phyloP scores from a whole-genome alignment of 2,797 vertebrate genomes.

The Cirrhinus molitorella region DNA sequence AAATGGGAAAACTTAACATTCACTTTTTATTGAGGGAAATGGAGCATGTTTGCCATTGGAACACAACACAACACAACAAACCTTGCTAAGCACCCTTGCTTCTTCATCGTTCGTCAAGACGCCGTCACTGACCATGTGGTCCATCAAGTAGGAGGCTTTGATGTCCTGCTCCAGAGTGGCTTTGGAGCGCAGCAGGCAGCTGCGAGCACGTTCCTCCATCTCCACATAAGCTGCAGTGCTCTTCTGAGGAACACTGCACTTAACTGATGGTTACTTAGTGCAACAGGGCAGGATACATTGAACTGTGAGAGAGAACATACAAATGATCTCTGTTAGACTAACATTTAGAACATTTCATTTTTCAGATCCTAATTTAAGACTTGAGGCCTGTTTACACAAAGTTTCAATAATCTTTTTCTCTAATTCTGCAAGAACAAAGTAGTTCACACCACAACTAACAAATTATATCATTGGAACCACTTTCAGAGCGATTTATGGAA shows the following conservation, averaged over 20 bases:
- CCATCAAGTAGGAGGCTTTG: constrained; percentile 91
- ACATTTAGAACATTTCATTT: background rate
- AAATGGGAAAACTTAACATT: background rate
- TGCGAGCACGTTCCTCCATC: constrained; percentile 89
- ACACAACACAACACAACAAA: constrained; percentile 70
- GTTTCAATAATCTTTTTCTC: background rate
- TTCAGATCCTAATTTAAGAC: background rate
- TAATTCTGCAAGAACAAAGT: background rate
- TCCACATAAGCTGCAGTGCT: constrained; percentile 62
- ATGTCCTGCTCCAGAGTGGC: constrained; percentile 90
- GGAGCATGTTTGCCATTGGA: background rate
- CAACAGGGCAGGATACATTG: background rate
- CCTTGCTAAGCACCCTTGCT: constrained; percentile 84
- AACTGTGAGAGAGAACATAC: background rate
- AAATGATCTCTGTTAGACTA: no score
- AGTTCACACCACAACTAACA: background rate
- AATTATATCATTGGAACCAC: no score
- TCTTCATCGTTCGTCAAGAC: constrained; percentile 87
- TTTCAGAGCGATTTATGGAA: background rate
- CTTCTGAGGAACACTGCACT: background rate
- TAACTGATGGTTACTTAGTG: background rate
- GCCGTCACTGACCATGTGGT: constrained; percentile 90
- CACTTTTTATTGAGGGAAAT: no score
- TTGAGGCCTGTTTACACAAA: background rate
- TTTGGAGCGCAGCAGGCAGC: constrained; percentile 85